Base-by-base conservation (phyloP, 1,140 invertebrate genomes). In the Pseudoatta argentina region DNA sequence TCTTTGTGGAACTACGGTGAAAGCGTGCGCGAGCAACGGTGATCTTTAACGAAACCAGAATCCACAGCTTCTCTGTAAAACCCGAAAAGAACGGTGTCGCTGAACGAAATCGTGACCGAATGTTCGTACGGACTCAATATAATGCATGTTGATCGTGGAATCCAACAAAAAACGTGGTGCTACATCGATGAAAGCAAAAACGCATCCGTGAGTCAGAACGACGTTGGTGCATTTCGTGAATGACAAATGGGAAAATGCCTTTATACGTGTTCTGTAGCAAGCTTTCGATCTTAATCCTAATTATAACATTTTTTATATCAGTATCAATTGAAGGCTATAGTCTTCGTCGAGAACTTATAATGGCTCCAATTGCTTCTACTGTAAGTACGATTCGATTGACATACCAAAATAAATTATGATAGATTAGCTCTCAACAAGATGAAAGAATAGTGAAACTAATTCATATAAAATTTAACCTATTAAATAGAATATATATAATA, bases 1-100 rank as follows among this genome's bases (percentile, higher is more conserved):
- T 88, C 87, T 92, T 94, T 91, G 91, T 92, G 87, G 88, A 91
- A 85, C 61, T 87, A 75, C 86, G 91, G 93, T 93, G 93, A 94
- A 94, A 94, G 93, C 93, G 89, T 82, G 75, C 76, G 87, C 88
- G 85, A 87, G 91, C 91, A 86, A 77, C 88, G 53, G 66, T 86
- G 85, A 91, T 92, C 79, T 83, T 83, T 12, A 2, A 14, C 14
- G 27, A 27, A 75, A 2, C 27, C 63, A 44, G 76, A 61, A 61
- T 71, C 85, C 73, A 51, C 81, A 91, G 89, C 88, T 83, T 91
- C 67, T 89, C 59, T 10, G 71, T 21, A 63, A 85, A 82, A 86
- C 81, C 21, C 53, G 66, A 86, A 64, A 86, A 51, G 30, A 27
- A 66, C 34, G 18, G n/a, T 18, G 10, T 8, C 3, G 18, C 21